These are phyloP conservation scores for Hestina assimilis DNA, from an alignment of 1,140 invertebrate genomes.

Conservation along the genomic window DNA sequence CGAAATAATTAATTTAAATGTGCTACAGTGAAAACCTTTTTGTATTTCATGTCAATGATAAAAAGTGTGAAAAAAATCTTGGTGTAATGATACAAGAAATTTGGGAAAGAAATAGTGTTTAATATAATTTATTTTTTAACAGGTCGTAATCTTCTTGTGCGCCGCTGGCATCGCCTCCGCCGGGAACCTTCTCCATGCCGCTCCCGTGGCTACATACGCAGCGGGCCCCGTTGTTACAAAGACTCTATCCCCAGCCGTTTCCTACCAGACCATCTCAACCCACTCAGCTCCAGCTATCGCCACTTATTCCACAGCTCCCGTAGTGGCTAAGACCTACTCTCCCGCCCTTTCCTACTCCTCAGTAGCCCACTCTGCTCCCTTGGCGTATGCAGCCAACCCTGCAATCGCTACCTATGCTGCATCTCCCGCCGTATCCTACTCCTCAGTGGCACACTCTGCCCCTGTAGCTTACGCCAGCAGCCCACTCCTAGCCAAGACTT, in stretches of 20 bases:
- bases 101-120: neutral
- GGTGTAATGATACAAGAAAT: no score
- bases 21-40: neutral
- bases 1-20: neutral
- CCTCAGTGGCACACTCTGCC: slow-evolving; percentile 16
- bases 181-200: slow-evolving; percentile 44
- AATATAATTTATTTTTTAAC: slow-evolving; percentile 18
- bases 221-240: slow-evolving; percentile 34
- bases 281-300: slow-evolving; percentile 27
- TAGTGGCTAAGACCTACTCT: slow-evolving; percentile 27
- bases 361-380: slow-evolving; percentile 25
- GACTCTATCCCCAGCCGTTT: slow-evolving; percentile 30
- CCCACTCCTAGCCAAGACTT: slow-evolving; percentile 25
- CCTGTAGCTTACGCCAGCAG: slow-evolving; percentile 29
- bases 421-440: slow-evolving; percentile 30
- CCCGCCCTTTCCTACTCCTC: slow-evolving; percentile 27
- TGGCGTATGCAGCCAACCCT: slow-evolving; percentile 25
- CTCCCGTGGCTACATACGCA: slow-evolving; percentile 38
- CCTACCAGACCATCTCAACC: slow-evolving; percentile 21
- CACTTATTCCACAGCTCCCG: slow-evolving; percentile 36
- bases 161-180: slow-evolving; percentile 51
- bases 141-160: slow-evolving; percentile 58
- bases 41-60: neutral
- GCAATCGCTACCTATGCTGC: slow-evolving; percentile 20
- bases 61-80: no score